Percentiles rank a stretch among this genome's conserved stretches.
Evolutionary conservation across 64 coral and sea anemone genomes (phyloP).

Genomic region (Acropora yongei): DNA sequence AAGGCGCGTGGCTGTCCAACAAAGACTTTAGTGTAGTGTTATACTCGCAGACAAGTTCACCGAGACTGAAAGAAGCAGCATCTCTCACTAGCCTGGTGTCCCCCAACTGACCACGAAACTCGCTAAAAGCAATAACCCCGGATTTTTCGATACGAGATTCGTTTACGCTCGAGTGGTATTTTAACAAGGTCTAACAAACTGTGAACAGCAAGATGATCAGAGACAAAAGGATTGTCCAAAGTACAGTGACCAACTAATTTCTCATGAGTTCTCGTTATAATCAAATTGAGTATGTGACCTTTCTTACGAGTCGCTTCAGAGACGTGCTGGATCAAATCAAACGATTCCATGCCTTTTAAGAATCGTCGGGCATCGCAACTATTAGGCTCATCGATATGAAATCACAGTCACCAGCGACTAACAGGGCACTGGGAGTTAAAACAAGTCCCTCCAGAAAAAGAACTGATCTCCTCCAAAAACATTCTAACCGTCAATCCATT

Average conservation of each 20-base stretch:
- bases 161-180: no score
- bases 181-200: no score
- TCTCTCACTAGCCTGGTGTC: background rate
- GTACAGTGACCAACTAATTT: no score
- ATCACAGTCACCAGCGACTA: constrained; percentile 36
- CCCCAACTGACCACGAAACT: no score
- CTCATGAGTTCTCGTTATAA: no score
- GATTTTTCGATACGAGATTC: no score
- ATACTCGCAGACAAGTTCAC: constrained; percentile 37
- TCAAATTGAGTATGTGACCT: no score
- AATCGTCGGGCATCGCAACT: constrained; percentile 49
- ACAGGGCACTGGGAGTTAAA: constrained; percentile 21
- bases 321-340: constrained; percentile 62
- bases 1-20: constrained; percentile 43
- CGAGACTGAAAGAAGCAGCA: constrained; percentile 1
- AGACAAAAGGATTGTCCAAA: no score
- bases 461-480: constrained; percentile 54
- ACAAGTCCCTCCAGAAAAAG: constrained; percentile 34
- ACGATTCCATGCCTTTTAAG: constrained; percentile 53
- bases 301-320: constrained; percentile 10
- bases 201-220: no score
- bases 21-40: constrained; percentile 50
- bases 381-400: constrained; percentile 33
- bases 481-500: constrained; percentile 64
- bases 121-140: no score